A percentile compares a stretch with the other conserved stretches of the same genome.
Conservation (phyloP, 2,888 invertebrate genomes). For the Ornithoptera priamus region DNA sequence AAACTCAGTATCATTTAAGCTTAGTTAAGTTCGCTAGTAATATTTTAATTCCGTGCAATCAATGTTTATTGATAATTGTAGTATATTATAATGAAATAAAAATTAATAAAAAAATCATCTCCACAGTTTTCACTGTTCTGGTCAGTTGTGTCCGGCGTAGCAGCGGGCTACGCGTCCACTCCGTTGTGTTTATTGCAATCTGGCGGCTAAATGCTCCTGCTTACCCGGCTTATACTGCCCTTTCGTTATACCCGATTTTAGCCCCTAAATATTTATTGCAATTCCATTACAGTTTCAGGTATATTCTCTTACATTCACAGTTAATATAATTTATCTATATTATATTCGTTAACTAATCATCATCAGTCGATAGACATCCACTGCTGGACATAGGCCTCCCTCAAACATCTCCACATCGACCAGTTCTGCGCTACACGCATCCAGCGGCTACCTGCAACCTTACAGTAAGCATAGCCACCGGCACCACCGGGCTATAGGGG, state of each 20-base stretch:
- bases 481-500: no score
- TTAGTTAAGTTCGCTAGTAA: no score
- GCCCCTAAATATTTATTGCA: conserved; percentile 41
- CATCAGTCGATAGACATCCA: no score
- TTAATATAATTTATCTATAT: neutral
- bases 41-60: no score
- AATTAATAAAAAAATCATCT: conserved; percentile 35
- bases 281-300: conserved; percentile 13
- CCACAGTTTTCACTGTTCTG: conserved; percentile 45
- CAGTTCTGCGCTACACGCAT: no score
- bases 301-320: neutral
- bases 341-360: no score
- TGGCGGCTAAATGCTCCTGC: conserved; percentile 74
- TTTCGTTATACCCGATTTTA: conserved; percentile 56
- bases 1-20: no score
- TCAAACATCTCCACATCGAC: no score
- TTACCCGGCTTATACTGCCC: conserved; percentile 64
- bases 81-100: neutral
- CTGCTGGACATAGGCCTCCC: no score
- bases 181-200: conserved; percentile 77
- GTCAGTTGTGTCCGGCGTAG: conserved; percentile 67
- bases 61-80: no score
- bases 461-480: no score
- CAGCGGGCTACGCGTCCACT: conserved; percentile 65
- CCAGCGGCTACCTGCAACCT: no score